phyloP scores from a whole-genome alignment of 1,140 invertebrate species.

The Leptopilina boulardi region DNA sequence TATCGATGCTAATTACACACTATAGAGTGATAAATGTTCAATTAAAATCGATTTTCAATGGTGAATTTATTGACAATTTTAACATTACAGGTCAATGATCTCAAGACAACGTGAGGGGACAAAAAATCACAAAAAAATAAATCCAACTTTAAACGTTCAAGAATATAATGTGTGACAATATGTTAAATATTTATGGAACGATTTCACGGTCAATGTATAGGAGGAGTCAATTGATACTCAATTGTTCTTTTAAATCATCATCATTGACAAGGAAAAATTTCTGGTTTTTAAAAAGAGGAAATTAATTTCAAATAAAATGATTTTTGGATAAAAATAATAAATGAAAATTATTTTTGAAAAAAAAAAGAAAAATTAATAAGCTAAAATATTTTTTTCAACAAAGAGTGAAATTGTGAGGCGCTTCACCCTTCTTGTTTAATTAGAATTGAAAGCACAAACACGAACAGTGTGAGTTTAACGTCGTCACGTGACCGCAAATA shows the following conservation, averaged over 20 bases:
- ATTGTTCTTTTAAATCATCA: conserved; percentile 33
- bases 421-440: background rate
- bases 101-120: background rate
- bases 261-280: background rate
- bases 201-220: conserved; percentile 47
- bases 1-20: conserved; percentile 11
- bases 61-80: background rate
- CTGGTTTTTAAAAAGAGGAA: too few species aligned
- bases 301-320: too few species aligned
- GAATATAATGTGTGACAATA: background rate
- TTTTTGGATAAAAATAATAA: too few species aligned
- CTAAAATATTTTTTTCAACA: background rate
- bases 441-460: background rate
- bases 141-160: conserved; percentile 18
- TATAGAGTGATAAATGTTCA: background rate
- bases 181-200: conserved; percentile 3
- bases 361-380: too few species aligned
- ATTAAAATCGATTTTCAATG: conserved; percentile 14
- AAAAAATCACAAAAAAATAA: background rate
- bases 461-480: background rate
- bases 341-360: background rate
- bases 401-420: background rate
- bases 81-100: conserved; percentile 1
- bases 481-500: conserved; percentile 1
- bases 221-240: conserved; percentile 43